These are phyloP conservation scores for Lepidostoma basale DNA, from an alignment of 1,140 invertebrate genomes.

Conservation along the genomic window DNA sequence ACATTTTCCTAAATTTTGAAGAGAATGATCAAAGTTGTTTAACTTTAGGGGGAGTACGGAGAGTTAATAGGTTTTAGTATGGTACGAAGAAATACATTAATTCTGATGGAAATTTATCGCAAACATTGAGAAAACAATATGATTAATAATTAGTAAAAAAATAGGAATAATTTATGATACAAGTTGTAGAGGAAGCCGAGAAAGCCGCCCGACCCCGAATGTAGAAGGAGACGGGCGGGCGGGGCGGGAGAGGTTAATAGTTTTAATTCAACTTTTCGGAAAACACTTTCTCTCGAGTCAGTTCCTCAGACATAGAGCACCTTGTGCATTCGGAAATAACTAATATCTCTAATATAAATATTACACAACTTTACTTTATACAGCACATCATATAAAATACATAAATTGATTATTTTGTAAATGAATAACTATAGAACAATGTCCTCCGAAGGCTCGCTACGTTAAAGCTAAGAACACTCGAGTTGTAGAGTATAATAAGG, in stretches of 20 bases:
- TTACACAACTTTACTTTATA: slow-evolving; percentile 44
- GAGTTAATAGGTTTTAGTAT: slow-evolving; percentile 30
- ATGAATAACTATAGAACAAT: slow-evolving; percentile 43
- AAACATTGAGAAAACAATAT: neutral
- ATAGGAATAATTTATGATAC: slow-evolving; percentile 37
- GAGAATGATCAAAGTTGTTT: slow-evolving; percentile 23
- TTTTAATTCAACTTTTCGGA: slow-evolving; percentile 42
- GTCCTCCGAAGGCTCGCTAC: slow-evolving; percentile 42
- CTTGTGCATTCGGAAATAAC: slow-evolving; percentile 42
- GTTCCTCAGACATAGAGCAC: slow-evolving; percentile 41
- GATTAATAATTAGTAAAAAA: slow-evolving; percentile 19
- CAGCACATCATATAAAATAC: slow-evolving; percentile 37
- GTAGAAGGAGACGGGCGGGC: slow-evolving; percentile 32
- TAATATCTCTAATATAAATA: slow-evolving; percentile 45
- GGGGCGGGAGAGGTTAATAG: slow-evolving; percentile 27
- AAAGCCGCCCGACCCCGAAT: slow-evolving; percentile 29
- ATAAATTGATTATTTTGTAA: slow-evolving; percentile 42
- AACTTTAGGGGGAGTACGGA: slow-evolving; percentile 13
- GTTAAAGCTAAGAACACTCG: slow-evolving; percentile 43
- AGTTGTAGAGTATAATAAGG: slow-evolving; percentile 24
- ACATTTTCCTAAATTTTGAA: slow-evolving; percentile 42
- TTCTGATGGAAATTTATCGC: neutral
- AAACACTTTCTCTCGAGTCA: slow-evolving; percentile 23
- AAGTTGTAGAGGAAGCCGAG: slow-evolving; percentile 32
- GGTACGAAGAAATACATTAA: slow-evolving; percentile 28